Base-by-base conservation (phyloP, 2,888 invertebrate genomes). In the Acrobasis consociella region DNA sequence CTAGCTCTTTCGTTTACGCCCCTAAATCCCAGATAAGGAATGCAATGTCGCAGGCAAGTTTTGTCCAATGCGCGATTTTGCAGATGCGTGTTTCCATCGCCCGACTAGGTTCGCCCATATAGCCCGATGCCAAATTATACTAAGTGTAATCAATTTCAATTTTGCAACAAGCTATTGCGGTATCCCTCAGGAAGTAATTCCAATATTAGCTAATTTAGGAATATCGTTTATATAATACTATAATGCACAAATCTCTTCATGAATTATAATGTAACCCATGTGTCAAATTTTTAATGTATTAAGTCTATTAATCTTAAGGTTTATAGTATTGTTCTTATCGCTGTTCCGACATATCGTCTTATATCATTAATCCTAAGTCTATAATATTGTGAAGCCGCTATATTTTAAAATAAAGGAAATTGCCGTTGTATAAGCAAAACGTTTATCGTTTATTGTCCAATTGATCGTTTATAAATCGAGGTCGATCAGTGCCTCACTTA, bases 391-490 rank as follows among this genome's bases (percentile, higher is more conserved):
- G 91, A 92, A 90, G 88, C 87, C 87, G 87, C 89, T 91, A 90
- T 91, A 91, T 91, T 91, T 92, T 90, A 91, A 92, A 92, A 91
- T 91, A 92, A 92, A 91, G 89, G 85, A 90, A 87, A 88, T 89
- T 89, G 89, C 90, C 88, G 89, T 91, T 91, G 89, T 90, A 87
- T 91, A 91, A 90, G 87, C 91, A 89, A 86, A 86, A 87, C 78
- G 82, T 89, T 87, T 88, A 89, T 89, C 86, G 91, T 89, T 90
- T 89, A 89, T 87, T 90, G 78, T 86, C 86, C 86, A 83, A 86
- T 82, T 83, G 79, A 86, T 86, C 84, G 84, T 76, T 83, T 78
- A 81, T 77, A 76, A 81, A 85, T 80, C 73, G 80, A 86, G 85
- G 85, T 81, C 85, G 82, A 85, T 83, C 82, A 82, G 69, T 70